Evolutionary conservation across 64 coral and sea anemone species (phyloP), one percentile per base, ranked within the genome.

Genomic region (Acropora yongei): DNA sequence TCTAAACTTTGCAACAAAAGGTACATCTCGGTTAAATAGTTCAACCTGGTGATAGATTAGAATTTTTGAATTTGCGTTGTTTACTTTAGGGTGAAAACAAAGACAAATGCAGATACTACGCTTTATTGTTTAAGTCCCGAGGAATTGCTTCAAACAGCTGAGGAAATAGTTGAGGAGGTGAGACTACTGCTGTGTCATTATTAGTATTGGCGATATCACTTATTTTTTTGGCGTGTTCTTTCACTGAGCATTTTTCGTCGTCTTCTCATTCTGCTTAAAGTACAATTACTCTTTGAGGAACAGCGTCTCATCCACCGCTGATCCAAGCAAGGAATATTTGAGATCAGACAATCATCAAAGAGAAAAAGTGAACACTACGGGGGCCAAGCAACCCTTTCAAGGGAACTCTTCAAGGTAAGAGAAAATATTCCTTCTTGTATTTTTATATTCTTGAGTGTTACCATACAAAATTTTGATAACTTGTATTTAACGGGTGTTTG

Each of bases 141-240:
- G 44, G 82, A 85, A 48, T 47, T 85, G 11, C 82, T 85, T 85
- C 82, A 85, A 85, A 85, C 82, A 18, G 82, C 82, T 30, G 42
- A 85, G 65, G 44, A 85, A 85, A 85, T 85, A 47, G 3, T 85
- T 4, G 6, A 48, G 46, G 44, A 72, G 82, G 82, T 85, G 18
- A 69, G 65, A 71, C 47, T 6, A 5, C 65, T 80, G 78, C 2
- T 8, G 11, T 8, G 13, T 41, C 30, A 2, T 44, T 13, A 11
- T 3, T 11, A 75, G 73, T 13, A 16, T 49, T 10, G 5, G 10
- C 10, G 51, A 55, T 55, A 7, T 7, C 6, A 7, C 6, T 5
- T 44, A 10, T 1, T 13, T 4, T 16, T 78, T 78, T 78, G 13
- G 3, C 45, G 2, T 78, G 8, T 11, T 16, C 18, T 47, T 77